A percentile compares a stretch with the other conserved stretches of the same genome.
Evolutionary conservation across 2,888 invertebrate species (phyloP).

Genomic region (Idaea biselata): DNA sequence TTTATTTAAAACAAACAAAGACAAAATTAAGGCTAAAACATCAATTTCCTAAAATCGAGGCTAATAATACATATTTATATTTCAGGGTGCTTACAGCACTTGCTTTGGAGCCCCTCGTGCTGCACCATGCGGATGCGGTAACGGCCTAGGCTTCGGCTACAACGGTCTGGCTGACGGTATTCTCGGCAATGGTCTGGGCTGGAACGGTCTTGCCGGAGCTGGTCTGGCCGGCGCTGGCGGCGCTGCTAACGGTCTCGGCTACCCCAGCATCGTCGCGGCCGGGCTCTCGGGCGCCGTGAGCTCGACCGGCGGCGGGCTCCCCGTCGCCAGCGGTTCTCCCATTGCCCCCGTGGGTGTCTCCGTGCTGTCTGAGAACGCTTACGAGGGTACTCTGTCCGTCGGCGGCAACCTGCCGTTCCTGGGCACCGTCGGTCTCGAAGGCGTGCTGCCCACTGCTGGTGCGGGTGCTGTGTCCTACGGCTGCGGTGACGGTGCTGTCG

Average conservation of each 20-base stretch:
- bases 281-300: constrained; percentile 22
- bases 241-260: constrained; percentile 15
- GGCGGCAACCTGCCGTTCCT: constrained; percentile 49
- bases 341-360: constrained; percentile 37
- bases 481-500: constrained; percentile 38
- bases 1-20: too few species aligned
- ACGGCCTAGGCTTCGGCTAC: not conserved
- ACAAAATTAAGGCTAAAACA: too few species aligned
- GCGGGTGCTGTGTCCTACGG: constrained; percentile 45
- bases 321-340: constrained; percentile 32
- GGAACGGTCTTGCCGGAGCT: constrained; percentile 27
- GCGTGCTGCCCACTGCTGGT: constrained; percentile 43
- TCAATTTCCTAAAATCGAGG: too few species aligned
- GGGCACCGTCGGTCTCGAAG: constrained; percentile 43
- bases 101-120: not conserved
- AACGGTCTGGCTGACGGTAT: constrained; percentile 13
- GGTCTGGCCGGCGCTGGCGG: constrained; percentile 13
- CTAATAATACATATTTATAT: not conserved
- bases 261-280: constrained; percentile 20
- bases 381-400: constrained; percentile 39
- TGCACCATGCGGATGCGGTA: not conserved
- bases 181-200: constrained; percentile 10
- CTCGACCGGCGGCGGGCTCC: constrained; percentile 36
- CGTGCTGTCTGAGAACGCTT: constrained; percentile 41
- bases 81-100: not conserved